A percentile compares a stretch with the other conserved stretches of the same genome.
These are phyloP conservation scores for Dendrocincla tyrannina DNA, from an alignment of 2,797 vertebrate species.

Conservation along the genomic window DNA sequence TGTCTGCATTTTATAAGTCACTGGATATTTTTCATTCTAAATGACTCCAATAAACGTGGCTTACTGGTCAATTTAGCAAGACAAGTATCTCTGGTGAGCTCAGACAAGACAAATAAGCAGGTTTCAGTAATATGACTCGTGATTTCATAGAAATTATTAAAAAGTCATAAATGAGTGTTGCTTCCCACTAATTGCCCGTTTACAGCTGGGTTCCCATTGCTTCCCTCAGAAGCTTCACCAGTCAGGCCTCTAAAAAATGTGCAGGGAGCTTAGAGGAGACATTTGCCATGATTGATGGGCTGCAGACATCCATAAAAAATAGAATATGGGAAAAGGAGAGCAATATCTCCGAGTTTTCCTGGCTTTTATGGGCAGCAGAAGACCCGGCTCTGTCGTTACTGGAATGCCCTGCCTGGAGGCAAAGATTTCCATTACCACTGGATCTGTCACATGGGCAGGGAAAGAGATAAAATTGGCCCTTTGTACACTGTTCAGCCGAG, in stretches of 20 bases:
- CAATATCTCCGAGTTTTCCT: neutral
- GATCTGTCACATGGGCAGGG: neutral
- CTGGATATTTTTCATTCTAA: neutral
- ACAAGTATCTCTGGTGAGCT: conserved; percentile 7
- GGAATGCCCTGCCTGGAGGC: neutral
- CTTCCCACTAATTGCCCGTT: conserved; percentile 6
- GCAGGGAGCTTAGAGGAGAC: neutral
- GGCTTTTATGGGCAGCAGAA: conserved; percentile 19
- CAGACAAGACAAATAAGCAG: neutral
- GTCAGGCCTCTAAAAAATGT: neutral
- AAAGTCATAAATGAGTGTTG: neutral
- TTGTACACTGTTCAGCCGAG: neutral
- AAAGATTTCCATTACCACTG: neutral
- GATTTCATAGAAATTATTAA: conserved; percentile 26
- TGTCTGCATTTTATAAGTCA: neutral
- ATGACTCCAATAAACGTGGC: conserved; percentile 19
- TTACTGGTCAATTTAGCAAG: conserved; percentile 15
- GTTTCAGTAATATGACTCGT: neutral
- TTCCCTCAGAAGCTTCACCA: neutral
- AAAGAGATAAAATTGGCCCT: neutral
- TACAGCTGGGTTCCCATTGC: neutral
- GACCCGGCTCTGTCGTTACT: neutral
- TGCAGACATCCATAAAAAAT: neutral
- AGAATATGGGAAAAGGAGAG: neutral
- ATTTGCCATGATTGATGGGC: neutral